Evolutionary conservation across 2,888 invertebrate species (phyloP), one percentile per base, ranked within the genome.

Genomic region (Noctuana brunneofusca): DNA sequence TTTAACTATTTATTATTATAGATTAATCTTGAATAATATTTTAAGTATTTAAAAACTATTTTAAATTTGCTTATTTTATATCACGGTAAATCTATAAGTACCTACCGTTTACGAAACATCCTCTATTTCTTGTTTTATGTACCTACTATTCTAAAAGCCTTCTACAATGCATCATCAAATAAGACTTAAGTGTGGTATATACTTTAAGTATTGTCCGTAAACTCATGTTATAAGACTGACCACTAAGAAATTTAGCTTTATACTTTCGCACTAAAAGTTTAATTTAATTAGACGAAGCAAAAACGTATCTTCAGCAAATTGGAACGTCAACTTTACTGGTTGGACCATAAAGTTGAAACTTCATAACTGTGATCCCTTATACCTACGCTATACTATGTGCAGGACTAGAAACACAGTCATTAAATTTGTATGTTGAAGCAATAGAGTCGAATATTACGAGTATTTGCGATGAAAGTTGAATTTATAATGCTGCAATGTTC

Each of bases 131-230:
- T 65, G 68, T 71, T 80, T 78, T 73, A 79, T 71, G 75, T 68
- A 70, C 72, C 74, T 68, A 70, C 27, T 49, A 71, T 71, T 71
- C 69, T 68, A 53, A 58, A 70, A 66, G 72, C 75, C 73, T 69
- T 66, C 65, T 71, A 78, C 77, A 78, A 75, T 77, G 75, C 72
- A 72, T 70, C 76, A 75, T 77, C 71, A 78, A 79, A 73, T 71
- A 75, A 71, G 72, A 20, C 5, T 11, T 20, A 76, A 78, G 80
- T 76, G 75, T 76, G 80, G 72, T 80, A 79, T 84, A 78, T 85
- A 85, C 83, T 70, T 82, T 82, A 79, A 53, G 22, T 53, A 53
- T 9, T 35, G 53, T 53, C 22, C 35, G 35, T 35, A 53, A 53
- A 53, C 12, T 53, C 53, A 38, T n/a, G 20, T 27, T 46, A 18